Conservation (phyloP, 2,888 invertebrate genomes). For the Melipona bicolor region DNA sequence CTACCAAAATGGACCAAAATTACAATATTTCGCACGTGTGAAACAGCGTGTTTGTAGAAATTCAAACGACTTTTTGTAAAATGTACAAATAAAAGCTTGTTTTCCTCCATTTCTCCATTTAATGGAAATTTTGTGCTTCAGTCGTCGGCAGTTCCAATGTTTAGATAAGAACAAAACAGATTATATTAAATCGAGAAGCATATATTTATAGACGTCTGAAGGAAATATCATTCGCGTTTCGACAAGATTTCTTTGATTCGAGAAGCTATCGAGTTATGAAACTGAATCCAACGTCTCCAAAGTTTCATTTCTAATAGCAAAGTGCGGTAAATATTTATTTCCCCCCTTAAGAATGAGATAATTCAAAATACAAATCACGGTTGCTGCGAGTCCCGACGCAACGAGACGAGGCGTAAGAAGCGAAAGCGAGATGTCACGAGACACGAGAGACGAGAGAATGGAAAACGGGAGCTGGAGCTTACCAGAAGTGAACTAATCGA, state of each 20-base stretch:
- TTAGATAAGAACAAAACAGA: too few species aligned
- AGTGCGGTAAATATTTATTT: too few species aligned
- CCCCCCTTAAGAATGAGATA: background rate
- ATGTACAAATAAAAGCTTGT: too few species aligned
- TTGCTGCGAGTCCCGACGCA: background rate
- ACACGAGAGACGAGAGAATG: slow-evolving; percentile 6
- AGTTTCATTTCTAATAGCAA: background rate
- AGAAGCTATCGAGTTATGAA: background rate
- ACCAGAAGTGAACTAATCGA: slow-evolving; percentile 38
- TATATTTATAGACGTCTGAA: too few species aligned
- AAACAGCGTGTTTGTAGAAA: too few species aligned
- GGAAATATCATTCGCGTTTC: background rate
- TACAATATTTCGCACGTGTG: too few species aligned
- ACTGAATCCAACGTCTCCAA: background rate
- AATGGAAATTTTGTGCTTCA: too few species aligned
- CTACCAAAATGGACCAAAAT: too few species aligned
- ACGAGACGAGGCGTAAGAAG: background rate
- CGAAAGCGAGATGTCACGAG: slow-evolving; percentile 10
- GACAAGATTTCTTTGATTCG: background rate
- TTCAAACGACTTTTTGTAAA: too few species aligned
- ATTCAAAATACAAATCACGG: background rate
- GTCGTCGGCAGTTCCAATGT: too few species aligned
- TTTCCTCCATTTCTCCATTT: too few species aligned
- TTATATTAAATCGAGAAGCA: too few species aligned
- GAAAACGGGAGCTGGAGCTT: slow-evolving; percentile 5